Evolutionary conservation across 2,113 vertebrate genomes (phyloP), one percentile per base, ranked within the genome.

Genomic region (Cercocebus atys): DNA sequence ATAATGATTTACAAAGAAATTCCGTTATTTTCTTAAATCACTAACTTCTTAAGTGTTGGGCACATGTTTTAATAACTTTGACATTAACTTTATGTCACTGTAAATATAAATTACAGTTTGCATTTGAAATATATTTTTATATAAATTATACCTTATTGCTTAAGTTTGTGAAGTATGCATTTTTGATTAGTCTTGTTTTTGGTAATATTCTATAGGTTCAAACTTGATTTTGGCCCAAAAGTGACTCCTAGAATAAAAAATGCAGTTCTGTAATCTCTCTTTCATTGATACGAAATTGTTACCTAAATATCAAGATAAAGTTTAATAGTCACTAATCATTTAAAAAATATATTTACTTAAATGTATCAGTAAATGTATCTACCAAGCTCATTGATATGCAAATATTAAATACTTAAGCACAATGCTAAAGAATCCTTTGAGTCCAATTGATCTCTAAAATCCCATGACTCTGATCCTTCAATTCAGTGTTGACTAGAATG

Each of bases 81-180:
- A 82, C 13, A n/a, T 43, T 78, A 87, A 70, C 1, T 38, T 89
- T 10, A 59, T 92, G 73, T 68, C 20, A 25, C 12, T 87, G 4
- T 40, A 95, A 68, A 89, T 66, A 85, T 83, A 84, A 87, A 30
- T 90, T 59, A 11, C 3, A 80, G 10, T 40, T 94, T 88, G 3
- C 10, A 84, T 95, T 78, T 57, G 80, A 94, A 92, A 92, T 5
- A 32, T 52, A 85, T 89, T 87, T 87, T 66, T 22, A 43, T 81
- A 57, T 50, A 8, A 92, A 66, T 70, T 52, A 90, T 5, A 72
- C 18, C 76, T 91, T 47, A 57, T 50, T 72, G 22, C 20, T 50
- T 92, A 52, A 52, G 6, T 75, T 75, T 66, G 4, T 82, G 25
- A 59, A 95, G 73, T 84, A 86, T 6, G 0, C 2, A 50, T 73